phyloP scores from a whole-genome alignment of 2,113 vertebrate genomes.

The Lonchura striata region DNA sequence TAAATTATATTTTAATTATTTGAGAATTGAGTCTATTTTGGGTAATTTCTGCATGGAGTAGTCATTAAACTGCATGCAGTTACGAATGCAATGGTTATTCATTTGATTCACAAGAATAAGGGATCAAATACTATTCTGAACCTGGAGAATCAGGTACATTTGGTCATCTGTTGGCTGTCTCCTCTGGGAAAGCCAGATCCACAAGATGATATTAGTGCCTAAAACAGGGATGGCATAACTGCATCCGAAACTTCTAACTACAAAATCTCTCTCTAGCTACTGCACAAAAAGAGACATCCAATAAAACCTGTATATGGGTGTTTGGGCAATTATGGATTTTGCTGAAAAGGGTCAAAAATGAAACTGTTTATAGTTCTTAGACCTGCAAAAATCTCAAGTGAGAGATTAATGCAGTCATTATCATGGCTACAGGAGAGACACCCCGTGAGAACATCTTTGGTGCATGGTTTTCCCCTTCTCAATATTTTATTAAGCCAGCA shows the following conservation, averaged over 20 bases:
- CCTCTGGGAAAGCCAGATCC: not conserved
- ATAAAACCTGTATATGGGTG: not conserved
- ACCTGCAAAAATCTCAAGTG: not conserved
- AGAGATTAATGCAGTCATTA: not conserved
- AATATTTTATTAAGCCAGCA: not conserved
- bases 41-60: not conserved
- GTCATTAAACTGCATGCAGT: not conserved
- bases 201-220: not conserved
- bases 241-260: not conserved
- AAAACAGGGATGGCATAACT: not conserved
- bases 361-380: not conserved
- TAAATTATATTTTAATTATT: not conserved
- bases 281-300: accelerated
- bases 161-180: not conserved
- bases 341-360: not conserved
- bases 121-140: not conserved
- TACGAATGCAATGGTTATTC: accelerated
- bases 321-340: not conserved
- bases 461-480: not conserved
- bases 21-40: not conserved
- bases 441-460: not conserved
- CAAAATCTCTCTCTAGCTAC: not conserved
- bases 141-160: not conserved
- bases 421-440: not conserved
- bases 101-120: not conserved